These are phyloP conservation scores for Nymphalis c-album DNA, from an alignment of 2,888 invertebrate genomes.

Conservation along the genomic window DNA sequence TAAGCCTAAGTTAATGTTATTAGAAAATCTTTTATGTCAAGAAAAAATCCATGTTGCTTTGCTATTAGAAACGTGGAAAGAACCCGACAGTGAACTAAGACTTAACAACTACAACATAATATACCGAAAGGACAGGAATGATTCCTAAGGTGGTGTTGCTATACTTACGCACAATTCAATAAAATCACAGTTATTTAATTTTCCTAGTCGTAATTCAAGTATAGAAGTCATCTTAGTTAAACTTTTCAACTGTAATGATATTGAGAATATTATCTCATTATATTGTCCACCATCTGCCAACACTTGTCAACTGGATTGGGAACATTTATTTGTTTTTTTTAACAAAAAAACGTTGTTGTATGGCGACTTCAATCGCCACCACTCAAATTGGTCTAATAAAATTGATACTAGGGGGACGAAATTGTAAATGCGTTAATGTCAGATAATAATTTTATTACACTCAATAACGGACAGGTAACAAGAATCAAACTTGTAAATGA, in stretches of 20 bases:
- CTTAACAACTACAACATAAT: not conserved
- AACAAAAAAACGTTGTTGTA: not conserved
- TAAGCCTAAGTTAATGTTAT: not conserved
- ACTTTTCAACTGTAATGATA: too few species aligned
- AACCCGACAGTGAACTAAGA: too few species aligned
- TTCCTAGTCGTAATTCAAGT: too few species aligned
- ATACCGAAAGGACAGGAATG: not conserved
- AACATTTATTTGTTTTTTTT: not conserved
- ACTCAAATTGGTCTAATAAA: not conserved
- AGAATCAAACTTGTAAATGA: not conserved
- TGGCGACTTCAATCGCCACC: not conserved
- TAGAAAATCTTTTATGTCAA: too few species aligned
- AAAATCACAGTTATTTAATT: too few species aligned
- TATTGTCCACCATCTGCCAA: too few species aligned
- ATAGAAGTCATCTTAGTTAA: too few species aligned
- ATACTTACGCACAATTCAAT: too few species aligned
- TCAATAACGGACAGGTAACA: not conserved
- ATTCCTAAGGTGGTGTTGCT: not conserved
- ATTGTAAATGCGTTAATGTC: too few species aligned
- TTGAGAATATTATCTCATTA: too few species aligned
- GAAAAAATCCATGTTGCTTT: not conserved
- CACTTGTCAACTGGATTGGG: not conserved
- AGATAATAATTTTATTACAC: too few species aligned
- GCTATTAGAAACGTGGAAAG: not conserved
- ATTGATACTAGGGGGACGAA: not conserved